Conservation (phyloP, 92 coral and sea anemone species). For the Desmophyllum pertusum region DNA sequence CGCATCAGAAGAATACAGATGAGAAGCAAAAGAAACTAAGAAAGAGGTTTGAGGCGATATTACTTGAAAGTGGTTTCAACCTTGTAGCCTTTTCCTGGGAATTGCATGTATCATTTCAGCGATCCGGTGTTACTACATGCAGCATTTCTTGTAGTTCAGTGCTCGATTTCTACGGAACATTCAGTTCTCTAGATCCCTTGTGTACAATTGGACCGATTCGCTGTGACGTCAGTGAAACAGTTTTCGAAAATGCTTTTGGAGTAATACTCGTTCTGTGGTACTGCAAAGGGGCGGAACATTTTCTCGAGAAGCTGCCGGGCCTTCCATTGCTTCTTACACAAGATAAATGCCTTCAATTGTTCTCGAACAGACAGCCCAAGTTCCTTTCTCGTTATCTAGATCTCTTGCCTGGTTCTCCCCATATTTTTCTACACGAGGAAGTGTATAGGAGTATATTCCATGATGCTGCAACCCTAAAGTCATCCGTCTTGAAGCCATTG, state of each 20-base stretch:
- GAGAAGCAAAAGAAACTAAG: too few species aligned
- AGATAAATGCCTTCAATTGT: conserved; percentile 54
- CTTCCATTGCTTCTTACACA: conserved; percentile 83
- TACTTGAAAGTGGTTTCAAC: conserved; percentile 52
- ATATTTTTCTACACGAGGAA: conserved; percentile 51
- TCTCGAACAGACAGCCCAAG: conserved; percentile 28
- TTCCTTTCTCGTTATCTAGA: conserved; percentile 55
- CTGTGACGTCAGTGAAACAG: conserved; percentile 28
- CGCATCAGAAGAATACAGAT: too few species aligned
- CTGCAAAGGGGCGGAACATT: conserved; percentile 55
- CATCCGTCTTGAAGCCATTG: conserved; percentile 6
- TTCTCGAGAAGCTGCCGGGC: conserved; percentile 62
- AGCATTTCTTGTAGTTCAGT: conserved; percentile 45
- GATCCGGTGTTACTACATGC: conserved; percentile 31
- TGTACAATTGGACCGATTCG: conserved; percentile 61
- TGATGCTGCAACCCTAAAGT: background rate
- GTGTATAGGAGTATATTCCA: background rate
- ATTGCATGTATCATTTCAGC: conserved; percentile 13
- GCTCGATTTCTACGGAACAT: conserved; percentile 48
- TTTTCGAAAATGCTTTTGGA: conserved; percentile 19
- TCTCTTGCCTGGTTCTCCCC: conserved; percentile 53
- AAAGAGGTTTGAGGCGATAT: too few species aligned
- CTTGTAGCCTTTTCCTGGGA: conserved; percentile 48
- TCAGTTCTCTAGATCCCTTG: background rate
- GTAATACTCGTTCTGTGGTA: conserved; percentile 56